These are phyloP conservation scores for Synergus gifuensis DNA, from an alignment of 2,888 invertebrate genomes.

Conservation along the genomic window DNA sequence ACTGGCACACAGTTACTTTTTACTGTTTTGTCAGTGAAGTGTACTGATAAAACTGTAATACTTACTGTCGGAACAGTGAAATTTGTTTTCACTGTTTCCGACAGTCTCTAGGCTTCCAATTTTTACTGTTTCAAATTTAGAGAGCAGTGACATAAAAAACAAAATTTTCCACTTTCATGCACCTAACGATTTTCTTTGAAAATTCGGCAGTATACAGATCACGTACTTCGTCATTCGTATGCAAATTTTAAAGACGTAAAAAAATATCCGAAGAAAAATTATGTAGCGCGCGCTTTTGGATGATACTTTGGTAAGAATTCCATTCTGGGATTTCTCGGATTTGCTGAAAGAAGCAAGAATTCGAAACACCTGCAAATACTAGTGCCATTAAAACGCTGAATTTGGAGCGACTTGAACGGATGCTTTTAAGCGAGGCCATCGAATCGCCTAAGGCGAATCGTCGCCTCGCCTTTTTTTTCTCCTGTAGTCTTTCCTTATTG, in stretches of 20 bases:
- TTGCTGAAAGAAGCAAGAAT: slow-evolving; percentile 12
- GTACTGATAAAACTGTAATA: too few species aligned
- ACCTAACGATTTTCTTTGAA: too few species aligned
- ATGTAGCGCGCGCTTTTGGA: background rate
- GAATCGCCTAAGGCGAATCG: slow-evolving; percentile 33
- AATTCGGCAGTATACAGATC: background rate
- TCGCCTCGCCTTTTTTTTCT: slow-evolving; percentile 34
- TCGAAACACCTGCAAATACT: slow-evolving; percentile 27
- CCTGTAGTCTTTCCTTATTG: slow-evolving; percentile 11
- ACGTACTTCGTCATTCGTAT: slow-evolving; percentile 3
- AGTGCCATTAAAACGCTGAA: slow-evolving; percentile 30
- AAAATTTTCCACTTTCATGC: too few species aligned
- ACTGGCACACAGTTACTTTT: too few species aligned
- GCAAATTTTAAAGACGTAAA: background rate
- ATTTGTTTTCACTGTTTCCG: too few species aligned
- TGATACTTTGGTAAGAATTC: background rate
- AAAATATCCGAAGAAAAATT: background rate
- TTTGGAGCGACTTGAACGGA: slow-evolving; percentile 27
- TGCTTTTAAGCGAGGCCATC: slow-evolving; percentile 33
- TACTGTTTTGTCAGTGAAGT: too few species aligned
- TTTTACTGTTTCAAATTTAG: too few species aligned
- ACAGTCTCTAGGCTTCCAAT: too few species aligned
- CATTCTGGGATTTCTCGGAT: background rate
- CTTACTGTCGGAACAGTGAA: too few species aligned
- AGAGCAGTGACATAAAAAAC: too few species aligned